These are phyloP conservation scores for Orchesella cincta DNA, from an alignment of 1,140 invertebrate genomes.

Conservation along the genomic window DNA sequence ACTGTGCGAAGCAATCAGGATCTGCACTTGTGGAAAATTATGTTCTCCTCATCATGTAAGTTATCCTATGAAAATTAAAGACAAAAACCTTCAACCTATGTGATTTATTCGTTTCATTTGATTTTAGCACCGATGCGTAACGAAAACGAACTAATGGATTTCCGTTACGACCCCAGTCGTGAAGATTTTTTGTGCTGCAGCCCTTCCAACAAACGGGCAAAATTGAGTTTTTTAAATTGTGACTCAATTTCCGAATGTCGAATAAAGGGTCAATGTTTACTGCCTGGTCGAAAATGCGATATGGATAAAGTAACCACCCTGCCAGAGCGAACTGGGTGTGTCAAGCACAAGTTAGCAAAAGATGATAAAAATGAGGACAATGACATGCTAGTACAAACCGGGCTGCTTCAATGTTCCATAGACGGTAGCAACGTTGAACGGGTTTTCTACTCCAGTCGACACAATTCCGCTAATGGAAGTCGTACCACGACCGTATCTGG, in stretches of 20 bases:
- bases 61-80: no score
- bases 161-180: neutral
- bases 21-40: slow-evolving; percentile 18
- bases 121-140: neutral
- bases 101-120: neutral
- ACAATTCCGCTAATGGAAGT: neutral
- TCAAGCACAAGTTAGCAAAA: neutral
- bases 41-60: neutral
- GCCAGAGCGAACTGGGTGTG: neutral
- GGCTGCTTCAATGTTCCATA: neutral
- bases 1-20: neutral
- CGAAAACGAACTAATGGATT: neutral
- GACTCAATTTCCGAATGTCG: neutral
- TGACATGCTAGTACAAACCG: neutral
- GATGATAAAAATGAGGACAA: neutral
- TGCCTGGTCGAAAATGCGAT: neutral
- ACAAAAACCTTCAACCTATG: no score
- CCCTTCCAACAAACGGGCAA: neutral
- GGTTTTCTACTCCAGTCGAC: neutral
- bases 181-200: slow-evolving; percentile 18
- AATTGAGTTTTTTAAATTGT: neutral
- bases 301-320: neutral
- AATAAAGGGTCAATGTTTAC: neutral
- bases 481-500: neutral
- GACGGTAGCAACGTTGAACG: neutral